phyloP scores from a whole-genome alignment of 2,888 invertebrate genomes.

The Keiferia lycopersicella region DNA sequence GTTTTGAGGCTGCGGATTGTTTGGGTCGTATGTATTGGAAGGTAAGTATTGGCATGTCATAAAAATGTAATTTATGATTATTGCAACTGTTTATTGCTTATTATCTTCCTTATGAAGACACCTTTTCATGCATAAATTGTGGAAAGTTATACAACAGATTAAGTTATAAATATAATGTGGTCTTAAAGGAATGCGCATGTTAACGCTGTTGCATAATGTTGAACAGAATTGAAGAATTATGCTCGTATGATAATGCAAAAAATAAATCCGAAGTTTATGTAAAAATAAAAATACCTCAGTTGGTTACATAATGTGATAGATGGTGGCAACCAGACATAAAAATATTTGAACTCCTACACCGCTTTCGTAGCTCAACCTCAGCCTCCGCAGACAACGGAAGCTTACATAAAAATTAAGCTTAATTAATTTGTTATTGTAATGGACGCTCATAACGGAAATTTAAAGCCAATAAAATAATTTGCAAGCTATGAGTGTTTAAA shows the following conservation, averaged over 20 bases:
- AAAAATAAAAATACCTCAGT: constrained; percentile 26
- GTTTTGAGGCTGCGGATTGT: too few relatives aligned
- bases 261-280: constrained; percentile 25
- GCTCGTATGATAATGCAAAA: constrained; percentile 24
- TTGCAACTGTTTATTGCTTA: constrained; percentile 29
- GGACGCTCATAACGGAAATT: constrained; percentile 32
- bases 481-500: constrained; percentile 43
- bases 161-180: constrained; percentile 32
- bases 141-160: constrained; percentile 33
- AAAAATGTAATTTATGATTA: not conserved
- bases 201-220: constrained; percentile 35
- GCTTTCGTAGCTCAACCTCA: constrained; percentile 34
- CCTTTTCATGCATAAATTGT: constrained; percentile 30
- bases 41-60: not conserved
- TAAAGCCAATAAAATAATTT: constrained; percentile 33
- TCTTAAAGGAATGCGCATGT: constrained; percentile 36
- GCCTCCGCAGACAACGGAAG: constrained; percentile 34
- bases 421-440: constrained; percentile 37
- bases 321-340: constrained; percentile 26
- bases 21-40: not conserved
- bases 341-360: constrained; percentile 24
- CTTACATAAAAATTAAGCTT: constrained; percentile 39
- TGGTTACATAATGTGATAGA: constrained; percentile 29
- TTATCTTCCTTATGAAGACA: constrained; percentile 29
- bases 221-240: constrained; percentile 22